A percentile compares a stretch with the other conserved stretches of the same genome.
phyloP scores from a whole-genome alignment of 1,140 invertebrate species.

The Drosophila subobscura region DNA sequence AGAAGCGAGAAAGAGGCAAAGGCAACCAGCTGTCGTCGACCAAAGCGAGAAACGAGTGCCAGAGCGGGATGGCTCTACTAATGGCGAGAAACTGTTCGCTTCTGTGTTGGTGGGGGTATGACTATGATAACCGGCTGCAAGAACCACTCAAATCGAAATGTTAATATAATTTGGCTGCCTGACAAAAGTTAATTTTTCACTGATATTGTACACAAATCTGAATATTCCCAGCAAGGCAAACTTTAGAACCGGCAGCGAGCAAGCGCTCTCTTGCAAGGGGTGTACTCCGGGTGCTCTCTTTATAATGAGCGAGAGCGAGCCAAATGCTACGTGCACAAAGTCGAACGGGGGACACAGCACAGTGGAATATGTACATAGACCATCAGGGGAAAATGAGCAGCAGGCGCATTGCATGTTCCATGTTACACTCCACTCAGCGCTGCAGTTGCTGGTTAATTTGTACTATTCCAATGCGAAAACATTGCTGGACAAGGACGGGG shows the following conservation, averaged over 20 bases:
- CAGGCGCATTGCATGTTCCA: conserved; percentile 1
- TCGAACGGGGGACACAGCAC: conserved; percentile 3
- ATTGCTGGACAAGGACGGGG: conserved; percentile 45
- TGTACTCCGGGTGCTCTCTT: too few relatives aligned
- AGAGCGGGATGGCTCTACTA: conserved; percentile 33
- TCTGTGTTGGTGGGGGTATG: conserved; percentile 64
- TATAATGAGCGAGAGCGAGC: conserved; percentile 25
- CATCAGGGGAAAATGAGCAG: too few relatives aligned
- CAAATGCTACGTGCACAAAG: conserved; percentile 11
- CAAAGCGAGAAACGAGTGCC: conserved; percentile 44
- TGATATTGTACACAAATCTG: too few relatives aligned
- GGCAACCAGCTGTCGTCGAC: conserved; percentile 55
- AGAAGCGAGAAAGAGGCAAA: conserved; percentile 63
- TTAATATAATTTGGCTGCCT: conserved; percentile 16
- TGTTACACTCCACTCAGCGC: conserved; percentile 5
- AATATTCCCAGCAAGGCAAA: too few relatives aligned
- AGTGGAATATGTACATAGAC: conserved; percentile 7
- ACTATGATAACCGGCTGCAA: conserved; percentile 74
- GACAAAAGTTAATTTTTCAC: conserved; percentile 24
- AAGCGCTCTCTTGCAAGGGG: background rate
- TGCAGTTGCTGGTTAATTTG: conserved; percentile 23
- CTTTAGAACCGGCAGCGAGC: too few relatives aligned
- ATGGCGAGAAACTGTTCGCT: conserved; percentile 41
- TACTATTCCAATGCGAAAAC: conserved; percentile 1
- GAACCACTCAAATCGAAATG: conserved; percentile 46